Base-by-base conservation (phyloP, 2,113 vertebrate genomes). In the Hippocampus comes region DNA sequence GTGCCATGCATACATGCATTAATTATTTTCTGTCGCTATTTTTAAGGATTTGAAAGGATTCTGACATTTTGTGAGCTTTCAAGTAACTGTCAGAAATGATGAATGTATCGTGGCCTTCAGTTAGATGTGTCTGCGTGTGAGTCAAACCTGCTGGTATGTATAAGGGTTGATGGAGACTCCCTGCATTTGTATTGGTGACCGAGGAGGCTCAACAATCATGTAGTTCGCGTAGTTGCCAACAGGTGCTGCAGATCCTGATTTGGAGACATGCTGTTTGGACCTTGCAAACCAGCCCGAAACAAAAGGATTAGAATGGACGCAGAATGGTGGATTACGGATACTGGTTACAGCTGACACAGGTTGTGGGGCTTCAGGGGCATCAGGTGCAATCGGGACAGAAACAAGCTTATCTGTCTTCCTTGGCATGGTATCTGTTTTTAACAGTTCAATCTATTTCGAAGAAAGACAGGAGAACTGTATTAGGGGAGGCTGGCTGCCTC, bases 161-260 rank as follows among this genome's bases (percentile, higher is more conserved):
- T 96, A 96, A 18, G 95, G 95, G 75, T 95, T 93, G 75, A 97
- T 82, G 25, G 95, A 86, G 38, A 93, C 84, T 15, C 94, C 89
- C 64, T 96, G 94, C 85, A 21, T 94, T 57, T 85, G 88, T 51
- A 95, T 88, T 1, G 89, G 87, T 9, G 89, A 82, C 83, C 90
- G 91, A 49, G 94, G 88, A 6, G 89, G 87, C 0, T 94, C 92
- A 18, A 96, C 89, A 56, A 97, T 93, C 80, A 97, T 89, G 48
- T 96, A 94, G 79, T 97, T 95, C 89, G 96, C 73, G 85, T 96
- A 96, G 27, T 94, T 90, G 43, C 93, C 94, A 63, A 93, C 77
- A 77, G 94, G 82, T 0, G 89, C 79, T 38, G 76, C 20, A 7
- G 88, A 82, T 7, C 76, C 83, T 0, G 82, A 66, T 51, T 89